Evolutionary conservation across 1,140 invertebrate species (phyloP), one percentile per base, ranked within the genome.

Genomic region (fruit fly (Drosophila melanogaster)): DNA sequence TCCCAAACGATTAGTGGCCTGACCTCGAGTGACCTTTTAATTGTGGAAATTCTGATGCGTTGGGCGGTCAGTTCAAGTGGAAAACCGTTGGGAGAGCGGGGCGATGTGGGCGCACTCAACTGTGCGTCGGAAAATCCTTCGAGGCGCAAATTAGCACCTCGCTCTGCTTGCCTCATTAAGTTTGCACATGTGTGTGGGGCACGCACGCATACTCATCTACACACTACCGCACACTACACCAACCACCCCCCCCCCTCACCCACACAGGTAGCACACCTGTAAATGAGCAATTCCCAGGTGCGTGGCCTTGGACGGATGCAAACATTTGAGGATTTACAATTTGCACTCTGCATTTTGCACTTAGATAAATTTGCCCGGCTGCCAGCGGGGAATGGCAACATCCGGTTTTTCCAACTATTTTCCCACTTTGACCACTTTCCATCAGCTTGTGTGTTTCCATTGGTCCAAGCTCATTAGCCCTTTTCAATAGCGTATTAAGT

Each of bases 71-170:
- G 19, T 56, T 67, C 35, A 35, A 47, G 35, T 38, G 50, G 64
- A 70, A 69, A 70, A 47, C 19, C 30, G 17, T 35, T 1, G 33
- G 33, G 35, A 6, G 40, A 67, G 14, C 12, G 35, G 14, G 35
- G 47, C 15, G 8, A 24, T 37, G 54, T 35, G 35, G 24, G 47
- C 24, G 60, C 33, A 38, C 41, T 59, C 76, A 56, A 72, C 40
- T 79, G 56, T 73, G 59, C 65, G 65, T 71, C 65, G 64, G 64
- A 84, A 84, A 84, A 84, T 84, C 80, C 80, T 84, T 84, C 70
- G 80, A 84, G 80, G 80, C 80, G 72, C 71, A 76, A 84, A 84
- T 84, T 84, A 84, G 80, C 80, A 84, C 80, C 80, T 84, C 80
- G 70, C 74, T 59, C 43, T 57, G 65, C 50, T 47, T 70, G 67